Base-by-base conservation (phyloP, 2,797 vertebrate species). In the Phylloscopus collybita region DNA sequence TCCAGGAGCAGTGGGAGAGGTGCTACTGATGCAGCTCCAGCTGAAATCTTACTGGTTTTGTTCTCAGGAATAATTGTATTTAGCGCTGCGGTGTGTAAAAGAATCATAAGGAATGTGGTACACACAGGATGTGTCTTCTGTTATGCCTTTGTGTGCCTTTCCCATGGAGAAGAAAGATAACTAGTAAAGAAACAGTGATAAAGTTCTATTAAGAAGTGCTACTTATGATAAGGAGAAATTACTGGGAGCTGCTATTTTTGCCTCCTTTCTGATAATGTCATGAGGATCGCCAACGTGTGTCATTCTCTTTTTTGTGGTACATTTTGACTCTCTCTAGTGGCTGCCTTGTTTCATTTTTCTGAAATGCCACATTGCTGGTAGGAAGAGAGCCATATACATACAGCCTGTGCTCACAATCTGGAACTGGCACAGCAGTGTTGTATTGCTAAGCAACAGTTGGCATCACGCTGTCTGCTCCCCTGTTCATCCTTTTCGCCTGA, bases 361-460 rank as follows among this genome's bases (percentile, higher is more conserved):
- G 82, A 90, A 95, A 93, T 94, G 92, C 93, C 93, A 90, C 45
- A 20, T 70, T 91, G 93, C 59, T 96, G 80, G 80, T 94, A 69
- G 82, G 91, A 90, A 79, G 51, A 74, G 57, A 86, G 18, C 76
- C 56, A 40, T 29, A 49, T 56, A 84, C 86, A 60, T 91, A 47
- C 91, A 92, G 75, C 82, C 87, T 92, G 91, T 79, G 87, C 85
- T 93, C 59, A 8, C 92, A 88, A 56, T 91, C 87, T 93, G 95
- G 82, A 73, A 32, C 26, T 83, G 81, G 94, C 93, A 69, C 42
- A 91, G 79, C 30, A 54, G 9, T 21, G 6, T 69, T 29, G 16
- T 49, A 94, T 94, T 87, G 95, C 96, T 96, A 94, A 94, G 92
- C 92, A 92, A 94, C 91, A 92, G 87, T 91, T 93, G 90, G 94